Evolutionary conservation across 2,797 vertebrate genomes (phyloP).

Genomic region (Hipposideros larvatus): DNA sequence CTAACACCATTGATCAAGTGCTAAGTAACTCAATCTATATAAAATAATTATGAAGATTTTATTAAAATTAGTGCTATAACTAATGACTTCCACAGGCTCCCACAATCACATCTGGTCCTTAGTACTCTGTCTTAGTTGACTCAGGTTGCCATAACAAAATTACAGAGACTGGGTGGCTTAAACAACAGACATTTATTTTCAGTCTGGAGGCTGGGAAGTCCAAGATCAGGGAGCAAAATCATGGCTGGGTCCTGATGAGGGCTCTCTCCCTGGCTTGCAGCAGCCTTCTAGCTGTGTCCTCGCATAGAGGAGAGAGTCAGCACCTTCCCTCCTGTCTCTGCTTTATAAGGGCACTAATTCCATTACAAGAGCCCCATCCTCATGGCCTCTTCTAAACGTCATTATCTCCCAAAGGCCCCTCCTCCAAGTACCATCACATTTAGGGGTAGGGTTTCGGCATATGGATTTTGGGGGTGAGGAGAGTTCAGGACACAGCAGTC

Average conservation of each 20-base stretch:
- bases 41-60: not conserved
- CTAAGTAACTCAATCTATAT: not conserved
- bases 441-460: not conserved
- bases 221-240: not conserved
- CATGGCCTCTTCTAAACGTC: not conserved
- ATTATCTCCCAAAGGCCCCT: not conserved
- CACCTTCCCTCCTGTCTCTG: not conserved
- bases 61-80: constrained; percentile 37
- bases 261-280: not conserved
- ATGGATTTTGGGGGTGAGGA: not conserved
- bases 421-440: not conserved
- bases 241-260: not conserved
- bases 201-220: not conserved
- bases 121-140: not conserved
- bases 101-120: not conserved
- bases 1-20: not conserved
- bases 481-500: no score
- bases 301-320: not conserved
- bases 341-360: not conserved
- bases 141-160: not conserved
- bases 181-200: not conserved
- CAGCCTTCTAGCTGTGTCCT: not conserved
- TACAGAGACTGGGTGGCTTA: not conserved
- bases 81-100: not conserved
- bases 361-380: not conserved